phyloP scores from a whole-genome alignment of 2,888 invertebrate genomes.

The Zygothrica quintamaculata region DNA sequence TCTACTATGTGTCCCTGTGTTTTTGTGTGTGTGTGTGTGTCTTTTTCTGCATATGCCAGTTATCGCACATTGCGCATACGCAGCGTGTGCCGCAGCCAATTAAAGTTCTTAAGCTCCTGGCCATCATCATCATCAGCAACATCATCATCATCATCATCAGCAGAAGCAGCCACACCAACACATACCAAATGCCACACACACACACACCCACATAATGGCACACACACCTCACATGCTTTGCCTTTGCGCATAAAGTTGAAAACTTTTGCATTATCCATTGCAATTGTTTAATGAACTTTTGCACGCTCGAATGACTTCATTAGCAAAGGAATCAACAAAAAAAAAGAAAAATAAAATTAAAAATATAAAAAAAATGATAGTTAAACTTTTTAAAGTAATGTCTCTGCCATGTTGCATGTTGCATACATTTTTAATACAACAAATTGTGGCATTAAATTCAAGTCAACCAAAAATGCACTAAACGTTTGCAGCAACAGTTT shows the following conservation, averaged over 20 bases:
- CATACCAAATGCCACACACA: too few relatives aligned
- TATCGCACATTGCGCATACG: constrained; percentile 74
- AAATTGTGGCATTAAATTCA: constrained; percentile 25
- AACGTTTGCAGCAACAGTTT: constrained; percentile 59
- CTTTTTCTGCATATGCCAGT: constrained; percentile 59
- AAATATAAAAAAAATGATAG: too few relatives aligned
- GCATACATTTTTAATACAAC: constrained; percentile 17
- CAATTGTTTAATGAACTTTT: constrained; percentile 78
- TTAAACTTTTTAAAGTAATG: too few relatives aligned
- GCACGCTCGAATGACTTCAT: constrained; percentile 72
- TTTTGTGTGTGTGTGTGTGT: background rate
- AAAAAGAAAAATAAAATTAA: too few relatives aligned
- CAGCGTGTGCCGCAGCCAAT: constrained; percentile 75
- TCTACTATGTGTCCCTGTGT: background rate
- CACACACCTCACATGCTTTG: background rate
- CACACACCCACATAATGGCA: too few relatives aligned
- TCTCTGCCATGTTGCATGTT: too few relatives aligned
- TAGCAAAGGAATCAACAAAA: constrained; percentile 61
- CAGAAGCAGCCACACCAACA: background rate
- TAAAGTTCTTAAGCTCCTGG: constrained; percentile 71
- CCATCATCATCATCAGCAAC: constrained; percentile 21
- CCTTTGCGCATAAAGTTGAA: constrained; percentile 13
- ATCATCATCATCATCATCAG: constrained; percentile 3
- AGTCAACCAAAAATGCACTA: constrained; percentile 46
- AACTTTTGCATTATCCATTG: constrained; percentile 69